Percentiles rank a stretch among this genome's conserved stretches.
Conservation (phyloP, 2,888 invertebrate genomes). For the Oegoconia quadripuncta region DNA sequence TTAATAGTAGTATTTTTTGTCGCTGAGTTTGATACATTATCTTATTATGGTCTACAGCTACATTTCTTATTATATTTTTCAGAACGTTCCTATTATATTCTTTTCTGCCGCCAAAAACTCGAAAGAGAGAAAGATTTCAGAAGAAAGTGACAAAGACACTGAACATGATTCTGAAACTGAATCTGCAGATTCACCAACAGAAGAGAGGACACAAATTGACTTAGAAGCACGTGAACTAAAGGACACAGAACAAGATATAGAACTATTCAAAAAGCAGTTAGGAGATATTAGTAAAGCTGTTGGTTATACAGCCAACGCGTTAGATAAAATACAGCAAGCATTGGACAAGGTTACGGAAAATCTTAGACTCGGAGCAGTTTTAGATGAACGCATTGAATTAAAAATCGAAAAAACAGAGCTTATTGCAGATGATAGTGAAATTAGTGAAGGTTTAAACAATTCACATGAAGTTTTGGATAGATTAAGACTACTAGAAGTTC, state of each 20-base stretch:
- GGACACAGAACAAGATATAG: slow-evolving; percentile 57
- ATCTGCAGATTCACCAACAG: slow-evolving; percentile 43
- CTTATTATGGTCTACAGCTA: not conserved
- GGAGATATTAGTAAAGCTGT: slow-evolving; percentile 75
- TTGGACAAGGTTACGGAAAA: slow-evolving; percentile 65
- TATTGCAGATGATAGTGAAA: slow-evolving; percentile 13
- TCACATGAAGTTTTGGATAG: slow-evolving; percentile 81
- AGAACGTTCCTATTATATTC: slow-evolving; percentile 88
- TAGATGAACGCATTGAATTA: slow-evolving; percentile 32
- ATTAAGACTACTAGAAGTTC: slow-evolving; percentile 84
- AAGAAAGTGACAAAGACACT: slow-evolving; percentile 40
- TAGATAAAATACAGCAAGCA: slow-evolving; percentile 74
- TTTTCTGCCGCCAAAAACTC: slow-evolving; percentile 90
- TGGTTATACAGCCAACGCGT: slow-evolving; percentile 72
- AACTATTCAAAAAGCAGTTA: slow-evolving; percentile 72
- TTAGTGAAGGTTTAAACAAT: slow-evolving; percentile 53
- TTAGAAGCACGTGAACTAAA: slow-evolving; percentile 41
- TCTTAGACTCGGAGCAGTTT: slow-evolving; percentile 51
- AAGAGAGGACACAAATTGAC: slow-evolving; percentile 33
- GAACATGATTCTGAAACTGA: slow-evolving; percentile 43
- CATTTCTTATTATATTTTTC: slow-evolving; percentile 15
- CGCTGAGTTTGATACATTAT: too few relatives aligned
- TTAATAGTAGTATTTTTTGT: too few relatives aligned
- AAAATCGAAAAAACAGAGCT: slow-evolving; percentile 15
- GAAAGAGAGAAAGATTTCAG: slow-evolving; percentile 66